These are phyloP conservation scores for Cheilosia impressa DNA, from an alignment of 2,888 invertebrate genomes.

Conservation along the genomic window DNA sequence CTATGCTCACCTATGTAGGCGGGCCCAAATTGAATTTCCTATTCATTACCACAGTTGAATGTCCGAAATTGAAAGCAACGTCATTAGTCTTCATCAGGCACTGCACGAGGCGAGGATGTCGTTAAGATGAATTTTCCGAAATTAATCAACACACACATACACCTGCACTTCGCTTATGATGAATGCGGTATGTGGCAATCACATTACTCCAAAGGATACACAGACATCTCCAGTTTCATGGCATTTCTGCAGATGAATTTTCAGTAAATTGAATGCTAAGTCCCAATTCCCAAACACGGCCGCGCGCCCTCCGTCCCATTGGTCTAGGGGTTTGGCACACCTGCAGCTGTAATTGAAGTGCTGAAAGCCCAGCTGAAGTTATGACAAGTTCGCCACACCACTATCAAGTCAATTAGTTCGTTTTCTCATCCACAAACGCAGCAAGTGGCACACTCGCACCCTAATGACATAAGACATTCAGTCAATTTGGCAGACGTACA, in stretches of 20 bases:
- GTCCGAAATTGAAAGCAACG: constrained; percentile 53
- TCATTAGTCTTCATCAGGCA: constrained; percentile 55
- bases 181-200: constrained; percentile 33
- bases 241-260: constrained; percentile 43
- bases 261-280: constrained; percentile 31
- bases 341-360: constrained; percentile 48
- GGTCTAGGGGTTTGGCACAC: constrained; percentile 16
- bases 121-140: constrained; percentile 44
- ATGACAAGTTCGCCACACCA: constrained; percentile 32
- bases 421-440: constrained; percentile 1
- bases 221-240: constrained; percentile 35
- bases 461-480: constrained; percentile 54
- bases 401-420: constrained; percentile 6
- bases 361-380: constrained; percentile 40
- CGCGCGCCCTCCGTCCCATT: not conserved
- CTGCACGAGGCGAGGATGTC: constrained; percentile 30
- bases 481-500: constrained; percentile 42
- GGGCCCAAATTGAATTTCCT: constrained; percentile 53
- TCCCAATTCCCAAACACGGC: not conserved
- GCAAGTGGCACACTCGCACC: not conserved
- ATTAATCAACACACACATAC: constrained; percentile 31
- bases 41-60: constrained; percentile 54
- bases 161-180: constrained; percentile 13
- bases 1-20: not conserved
- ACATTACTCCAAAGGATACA: constrained; percentile 35